These are phyloP conservation scores for Brachyalestes nurse DNA, from an alignment of 2,797 vertebrate genomes.

Conservation along the genomic window DNA sequence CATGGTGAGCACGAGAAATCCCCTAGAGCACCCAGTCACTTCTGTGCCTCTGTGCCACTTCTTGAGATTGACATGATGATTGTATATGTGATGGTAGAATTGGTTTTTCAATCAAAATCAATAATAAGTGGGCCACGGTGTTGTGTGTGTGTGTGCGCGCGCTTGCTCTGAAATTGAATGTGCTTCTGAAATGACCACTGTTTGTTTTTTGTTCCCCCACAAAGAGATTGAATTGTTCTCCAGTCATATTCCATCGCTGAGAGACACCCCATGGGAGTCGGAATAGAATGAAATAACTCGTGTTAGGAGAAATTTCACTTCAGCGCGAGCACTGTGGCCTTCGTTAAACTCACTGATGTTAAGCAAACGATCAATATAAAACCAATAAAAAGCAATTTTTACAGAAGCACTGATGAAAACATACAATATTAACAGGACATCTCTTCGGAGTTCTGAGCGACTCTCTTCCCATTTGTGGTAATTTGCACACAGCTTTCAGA, in stretches of 20 bases:
- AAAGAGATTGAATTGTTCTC: constrained; percentile 35
- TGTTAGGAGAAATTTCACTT: constrained; percentile 1
- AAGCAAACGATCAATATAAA: neutral
- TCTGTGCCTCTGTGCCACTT: constrained; percentile 23
- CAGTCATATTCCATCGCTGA: constrained; percentile 12
- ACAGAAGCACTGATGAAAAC: neutral
- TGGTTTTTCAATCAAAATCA: neutral
- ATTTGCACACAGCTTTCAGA: neutral
- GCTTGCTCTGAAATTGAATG: constrained; percentile 49
- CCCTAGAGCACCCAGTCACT: neutral
- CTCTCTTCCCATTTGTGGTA: neutral
- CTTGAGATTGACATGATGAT: constrained; percentile 44
- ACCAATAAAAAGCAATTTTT: neutral
- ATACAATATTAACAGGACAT: constrained; percentile 11
- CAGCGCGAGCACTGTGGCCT: neutral
- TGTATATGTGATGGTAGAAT: constrained; percentile 30
- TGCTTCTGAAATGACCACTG: constrained; percentile 30
- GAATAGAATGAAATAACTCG: constrained; percentile 28
- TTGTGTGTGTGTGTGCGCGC: neutral
- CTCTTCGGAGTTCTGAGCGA: neutral
- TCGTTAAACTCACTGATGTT: neutral
- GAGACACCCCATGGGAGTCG: neutral
- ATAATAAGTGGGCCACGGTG: neutral
- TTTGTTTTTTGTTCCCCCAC: neutral
- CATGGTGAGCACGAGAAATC: neutral